These are phyloP conservation scores for Metellina segmentata DNA, from an alignment of 2,888 invertebrate genomes.

Conservation along the genomic window DNA sequence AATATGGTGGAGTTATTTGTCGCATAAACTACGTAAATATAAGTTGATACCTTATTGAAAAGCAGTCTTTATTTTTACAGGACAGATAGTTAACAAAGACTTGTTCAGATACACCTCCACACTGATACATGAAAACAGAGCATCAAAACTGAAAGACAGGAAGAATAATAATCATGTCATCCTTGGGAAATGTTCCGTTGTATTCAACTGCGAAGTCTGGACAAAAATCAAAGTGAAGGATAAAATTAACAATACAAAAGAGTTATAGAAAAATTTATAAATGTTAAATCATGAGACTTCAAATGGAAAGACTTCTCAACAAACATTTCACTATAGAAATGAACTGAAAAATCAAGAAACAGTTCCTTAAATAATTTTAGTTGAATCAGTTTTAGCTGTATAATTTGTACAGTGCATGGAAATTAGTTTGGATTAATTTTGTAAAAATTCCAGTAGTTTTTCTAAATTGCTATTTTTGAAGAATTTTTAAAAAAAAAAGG, in stretches of 20 bases:
- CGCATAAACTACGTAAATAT: neutral
- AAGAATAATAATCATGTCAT: slow-evolving; percentile 48
- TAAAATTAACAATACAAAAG: slow-evolving; percentile 11
- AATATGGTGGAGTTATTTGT: neutral
- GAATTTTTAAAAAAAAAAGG: no score
- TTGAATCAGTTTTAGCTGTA: no score
- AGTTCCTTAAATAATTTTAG: no score
- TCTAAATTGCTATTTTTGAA: no score
- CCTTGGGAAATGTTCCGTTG: slow-evolving; percentile 44
- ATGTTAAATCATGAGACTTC: no score
- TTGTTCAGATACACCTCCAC: neutral
- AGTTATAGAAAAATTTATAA: neutral
- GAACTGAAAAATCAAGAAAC: no score
- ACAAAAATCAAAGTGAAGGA: slow-evolving; percentile 37
- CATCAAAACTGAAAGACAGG: slow-evolving; percentile 13
- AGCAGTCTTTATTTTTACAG: neutral
- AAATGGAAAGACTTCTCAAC: no score
- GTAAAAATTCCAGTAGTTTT: no score
- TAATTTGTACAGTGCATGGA: no score
- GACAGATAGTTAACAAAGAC: neutral
- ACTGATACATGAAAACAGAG: slow-evolving; percentile 3
- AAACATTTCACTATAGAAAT: no score
- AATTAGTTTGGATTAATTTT: no score
- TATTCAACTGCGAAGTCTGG: slow-evolving; percentile 43
- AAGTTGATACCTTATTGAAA: neutral